phyloP scores from a whole-genome alignment of 2,888 invertebrate genomes.

The Parnassius apollo region DNA sequence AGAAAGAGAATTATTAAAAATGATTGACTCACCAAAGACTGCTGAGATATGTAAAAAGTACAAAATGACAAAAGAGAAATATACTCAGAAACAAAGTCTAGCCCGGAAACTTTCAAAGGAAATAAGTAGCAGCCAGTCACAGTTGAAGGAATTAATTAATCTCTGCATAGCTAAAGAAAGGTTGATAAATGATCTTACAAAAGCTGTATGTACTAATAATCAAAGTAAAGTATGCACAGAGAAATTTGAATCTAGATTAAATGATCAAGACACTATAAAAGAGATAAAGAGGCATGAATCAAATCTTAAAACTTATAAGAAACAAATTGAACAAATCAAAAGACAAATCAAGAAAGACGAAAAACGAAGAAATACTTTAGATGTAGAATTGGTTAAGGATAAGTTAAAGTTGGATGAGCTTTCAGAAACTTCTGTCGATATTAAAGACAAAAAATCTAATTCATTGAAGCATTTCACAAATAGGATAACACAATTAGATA shows the following conservation, averaged over 20 bases:
- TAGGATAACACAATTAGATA: conserved; percentile 85
- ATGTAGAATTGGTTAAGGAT: conserved; percentile 83
- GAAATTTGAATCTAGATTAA: conserved; percentile 80
- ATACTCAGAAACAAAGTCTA: conserved; percentile 72
- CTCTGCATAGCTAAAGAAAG: conserved; percentile 85
- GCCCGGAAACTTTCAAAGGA: conserved; percentile 78
- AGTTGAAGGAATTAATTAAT: conserved; percentile 87
- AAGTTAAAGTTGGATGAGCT: conserved; percentile 76
- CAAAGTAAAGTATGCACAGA: conserved; percentile 75
- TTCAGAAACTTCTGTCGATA: conserved; percentile 72
- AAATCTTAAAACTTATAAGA: conserved; percentile 87
- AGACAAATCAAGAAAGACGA: conserved; percentile 88
- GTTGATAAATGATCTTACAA: conserved; percentile 84
- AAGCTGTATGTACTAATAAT: conserved; percentile 55
- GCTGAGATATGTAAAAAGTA: conserved; percentile 76
- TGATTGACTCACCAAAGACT: conserved; percentile 76
- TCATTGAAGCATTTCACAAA: conserved; percentile 84
- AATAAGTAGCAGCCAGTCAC: conserved; percentile 84
- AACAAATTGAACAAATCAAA: conserved; percentile 87
- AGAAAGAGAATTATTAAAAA: conserved; percentile 75
- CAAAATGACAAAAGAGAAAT: conserved; percentile 77
- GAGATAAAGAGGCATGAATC: conserved; percentile 87
- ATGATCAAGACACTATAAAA: conserved; percentile 80
- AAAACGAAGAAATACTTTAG: conserved; percentile 85
- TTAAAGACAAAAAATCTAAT: conserved; percentile 80